Conservation (phyloP, 2,888 invertebrate species). For the Diplolepis rosae region DNA sequence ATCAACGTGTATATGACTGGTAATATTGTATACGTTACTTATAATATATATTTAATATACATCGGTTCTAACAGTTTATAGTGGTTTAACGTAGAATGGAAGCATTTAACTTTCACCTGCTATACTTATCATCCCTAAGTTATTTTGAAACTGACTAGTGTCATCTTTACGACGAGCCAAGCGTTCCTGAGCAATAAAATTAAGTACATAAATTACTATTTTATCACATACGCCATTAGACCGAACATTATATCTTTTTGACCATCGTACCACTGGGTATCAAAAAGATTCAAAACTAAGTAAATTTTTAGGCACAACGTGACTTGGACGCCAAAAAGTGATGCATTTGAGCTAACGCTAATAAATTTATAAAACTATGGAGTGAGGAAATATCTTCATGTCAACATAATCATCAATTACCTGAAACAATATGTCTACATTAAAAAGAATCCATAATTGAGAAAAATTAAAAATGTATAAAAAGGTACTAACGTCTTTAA, state of each 20-base stretch:
- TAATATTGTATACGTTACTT: not conserved
- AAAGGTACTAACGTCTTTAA: slow-evolving; percentile 77
- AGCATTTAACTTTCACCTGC: not conserved
- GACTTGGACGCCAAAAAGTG: slow-evolving; percentile 35
- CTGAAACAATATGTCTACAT: slow-evolving; percentile 70
- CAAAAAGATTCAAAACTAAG: slow-evolving; percentile 5
- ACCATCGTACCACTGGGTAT: slow-evolving; percentile 21
- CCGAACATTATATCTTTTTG: slow-evolving; percentile 47
- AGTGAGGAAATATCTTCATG: slow-evolving; percentile 89
- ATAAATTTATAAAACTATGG: slow-evolving; percentile 77
- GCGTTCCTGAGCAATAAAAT: slow-evolving; percentile 39
- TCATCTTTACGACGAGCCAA: slow-evolving; percentile 36
- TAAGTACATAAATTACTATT: slow-evolving; percentile 67
- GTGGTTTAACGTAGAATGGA: not conserved
- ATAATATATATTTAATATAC: not conserved
- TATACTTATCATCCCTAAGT: slow-evolving; percentile 30
- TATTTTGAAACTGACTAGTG: slow-evolving; percentile 44
- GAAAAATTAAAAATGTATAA: not conserved
- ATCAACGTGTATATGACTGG: too few species aligned
- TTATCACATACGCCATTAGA: slow-evolving; percentile 67
- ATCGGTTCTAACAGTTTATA: not conserved
- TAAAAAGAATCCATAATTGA: not conserved
- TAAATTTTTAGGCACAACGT: slow-evolving; percentile 66
- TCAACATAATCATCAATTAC: slow-evolving; percentile 87
- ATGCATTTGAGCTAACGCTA: not conserved